Percentiles rank a stretch among this genome's conserved stretches.
These are phyloP conservation scores for Dermatemys mawii DNA, from an alignment of 2,113 vertebrate genomes.

Conservation along the genomic window DNA sequence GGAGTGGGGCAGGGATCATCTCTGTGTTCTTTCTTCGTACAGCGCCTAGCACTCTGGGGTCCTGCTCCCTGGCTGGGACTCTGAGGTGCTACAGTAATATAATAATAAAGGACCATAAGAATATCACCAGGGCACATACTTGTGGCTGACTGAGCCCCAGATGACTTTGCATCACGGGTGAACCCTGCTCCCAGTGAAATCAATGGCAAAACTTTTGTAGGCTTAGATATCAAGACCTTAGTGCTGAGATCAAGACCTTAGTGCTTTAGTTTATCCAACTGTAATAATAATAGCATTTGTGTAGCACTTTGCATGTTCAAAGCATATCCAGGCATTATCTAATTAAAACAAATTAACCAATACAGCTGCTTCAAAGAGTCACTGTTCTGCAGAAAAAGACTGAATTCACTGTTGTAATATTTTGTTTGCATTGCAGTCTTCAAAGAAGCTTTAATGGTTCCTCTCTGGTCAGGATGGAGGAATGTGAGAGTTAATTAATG, in stretches of 20 bases:
- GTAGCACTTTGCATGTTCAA: neutral
- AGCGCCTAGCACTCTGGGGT: neutral
- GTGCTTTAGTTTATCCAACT: neutral
- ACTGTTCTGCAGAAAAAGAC: neutral
- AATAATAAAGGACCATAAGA: neutral
- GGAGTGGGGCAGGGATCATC: neutral
- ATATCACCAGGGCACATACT: neutral
- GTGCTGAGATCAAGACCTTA: neutral
- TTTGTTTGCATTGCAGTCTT: neutral
- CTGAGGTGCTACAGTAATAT: rapidly evolving
- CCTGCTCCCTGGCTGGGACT: neutral
- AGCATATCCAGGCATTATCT: neutral
- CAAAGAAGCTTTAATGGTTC: neutral
- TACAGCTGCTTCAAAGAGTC: neutral
- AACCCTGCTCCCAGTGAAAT: neutral
- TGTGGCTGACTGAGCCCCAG: neutral
- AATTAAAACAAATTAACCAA: neutral
- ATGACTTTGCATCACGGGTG: rapidly evolving
- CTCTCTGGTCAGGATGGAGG: neutral
- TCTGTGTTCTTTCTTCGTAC: neutral
- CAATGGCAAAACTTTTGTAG: neutral
- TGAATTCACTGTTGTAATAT: neutral
- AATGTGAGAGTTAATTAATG: neutral
- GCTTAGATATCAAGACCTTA: neutral
- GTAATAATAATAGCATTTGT: neutral